phyloP scores from a whole-genome alignment of 2,113 vertebrate species.

The Cygnus buccinator region DNA sequence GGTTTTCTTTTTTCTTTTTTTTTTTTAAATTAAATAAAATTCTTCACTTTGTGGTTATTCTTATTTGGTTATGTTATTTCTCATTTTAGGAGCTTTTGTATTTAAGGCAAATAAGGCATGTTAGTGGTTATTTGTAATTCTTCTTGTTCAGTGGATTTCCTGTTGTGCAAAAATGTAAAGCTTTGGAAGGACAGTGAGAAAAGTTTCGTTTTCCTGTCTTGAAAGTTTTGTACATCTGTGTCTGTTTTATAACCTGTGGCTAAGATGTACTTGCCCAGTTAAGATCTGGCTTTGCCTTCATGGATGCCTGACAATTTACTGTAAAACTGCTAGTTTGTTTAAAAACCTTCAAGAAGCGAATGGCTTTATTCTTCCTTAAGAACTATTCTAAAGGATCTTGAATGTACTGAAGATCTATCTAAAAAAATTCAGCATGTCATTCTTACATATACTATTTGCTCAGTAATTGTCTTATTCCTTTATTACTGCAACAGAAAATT shows the following conservation, averaged over 20 bases:
- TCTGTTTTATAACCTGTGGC: slow-evolving; percentile 70
- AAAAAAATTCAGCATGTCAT: background rate
- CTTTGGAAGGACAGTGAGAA: background rate
- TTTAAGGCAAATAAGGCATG: slow-evolving; percentile 65
- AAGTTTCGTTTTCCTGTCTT: slow-evolving; percentile 63
- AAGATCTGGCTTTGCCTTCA: background rate
- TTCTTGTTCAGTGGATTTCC: slow-evolving; percentile 71
- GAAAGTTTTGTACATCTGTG: slow-evolving; percentile 63
- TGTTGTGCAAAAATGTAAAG: slow-evolving; percentile 68
- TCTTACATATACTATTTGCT: background rate
- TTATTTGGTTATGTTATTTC: slow-evolving; percentile 48
- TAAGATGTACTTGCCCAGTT: slow-evolving; percentile 53
- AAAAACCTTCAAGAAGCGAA: background rate
- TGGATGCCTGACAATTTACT: slow-evolving; percentile 9
- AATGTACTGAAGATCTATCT: background rate
- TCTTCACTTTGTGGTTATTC: slow-evolving; percentile 61
- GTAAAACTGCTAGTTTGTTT: slow-evolving; percentile 12
- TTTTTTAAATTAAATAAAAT: slow-evolving; percentile 41
- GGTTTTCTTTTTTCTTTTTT: background rate
- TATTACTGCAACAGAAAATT: background rate
- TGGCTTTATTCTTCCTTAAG: background rate
- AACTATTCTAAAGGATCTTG: background rate
- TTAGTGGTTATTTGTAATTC: slow-evolving; percentile 68
- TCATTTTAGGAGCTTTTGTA: slow-evolving; percentile 62
- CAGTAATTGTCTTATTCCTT: background rate